Evolutionary conservation across 2,113 vertebrate genomes (phyloP).

Genomic region (Terrapene triunguis): DNA sequence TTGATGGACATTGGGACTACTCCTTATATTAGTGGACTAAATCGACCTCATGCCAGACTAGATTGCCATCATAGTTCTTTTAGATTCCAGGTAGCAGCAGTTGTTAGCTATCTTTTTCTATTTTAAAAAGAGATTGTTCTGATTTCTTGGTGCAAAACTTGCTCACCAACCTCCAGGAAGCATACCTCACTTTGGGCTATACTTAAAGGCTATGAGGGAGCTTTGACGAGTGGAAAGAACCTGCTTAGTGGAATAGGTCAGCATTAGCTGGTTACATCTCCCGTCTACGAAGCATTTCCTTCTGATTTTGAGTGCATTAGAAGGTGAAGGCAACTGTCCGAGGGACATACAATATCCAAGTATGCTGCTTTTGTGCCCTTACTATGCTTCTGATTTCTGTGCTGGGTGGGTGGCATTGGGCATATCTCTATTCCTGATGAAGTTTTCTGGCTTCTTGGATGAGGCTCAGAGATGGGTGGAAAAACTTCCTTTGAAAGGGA

Average conservation of each 20-base stretch:
- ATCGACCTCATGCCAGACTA: background rate
- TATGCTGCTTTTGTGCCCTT: accelerated
- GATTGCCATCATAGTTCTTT: background rate
- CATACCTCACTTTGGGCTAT: background rate
- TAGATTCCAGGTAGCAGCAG: background rate
- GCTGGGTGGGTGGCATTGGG: background rate
- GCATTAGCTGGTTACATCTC: too few species aligned
- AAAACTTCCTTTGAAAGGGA: background rate
- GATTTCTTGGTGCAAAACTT: background rate
- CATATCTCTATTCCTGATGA: background rate
- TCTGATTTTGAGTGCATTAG: too few species aligned
- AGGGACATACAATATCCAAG: too few species aligned
- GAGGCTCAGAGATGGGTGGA: background rate
- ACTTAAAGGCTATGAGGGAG: background rate
- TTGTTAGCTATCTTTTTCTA: background rate
- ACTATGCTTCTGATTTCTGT: background rate
- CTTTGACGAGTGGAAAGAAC: too few species aligned
- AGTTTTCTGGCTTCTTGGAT: background rate
- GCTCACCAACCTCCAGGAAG: too few species aligned
- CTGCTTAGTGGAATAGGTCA: too few species aligned
- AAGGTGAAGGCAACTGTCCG: too few species aligned
- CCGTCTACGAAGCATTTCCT: too few species aligned
- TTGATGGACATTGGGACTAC: background rate
- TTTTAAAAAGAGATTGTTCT: background rate
- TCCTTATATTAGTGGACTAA: background rate